A percentile compares a stretch with the other conserved stretches of the same genome.
Conservation (phyloP, 2,113 vertebrate species). For the Chlamydotis undulata region DNA sequence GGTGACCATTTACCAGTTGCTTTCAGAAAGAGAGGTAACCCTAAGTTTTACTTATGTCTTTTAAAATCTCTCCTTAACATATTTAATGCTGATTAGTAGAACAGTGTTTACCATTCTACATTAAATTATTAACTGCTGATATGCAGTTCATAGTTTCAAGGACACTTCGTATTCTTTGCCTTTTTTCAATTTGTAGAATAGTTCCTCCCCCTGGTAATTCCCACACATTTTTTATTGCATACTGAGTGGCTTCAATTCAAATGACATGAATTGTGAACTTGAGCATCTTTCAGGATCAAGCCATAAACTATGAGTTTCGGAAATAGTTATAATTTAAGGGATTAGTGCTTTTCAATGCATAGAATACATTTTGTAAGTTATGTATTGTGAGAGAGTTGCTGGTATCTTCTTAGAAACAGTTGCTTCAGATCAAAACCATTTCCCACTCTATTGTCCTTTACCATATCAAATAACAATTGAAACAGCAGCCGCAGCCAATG, state of each 20-base stretch:
- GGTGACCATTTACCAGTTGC: not conserved
- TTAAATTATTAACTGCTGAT: slow-evolving; percentile 10
- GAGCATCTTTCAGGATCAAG: not conserved
- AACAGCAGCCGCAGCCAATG: slow-evolving; percentile 77
- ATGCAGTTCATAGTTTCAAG: slow-evolving; percentile 17
- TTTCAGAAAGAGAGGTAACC: not conserved
- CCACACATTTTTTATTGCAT: slow-evolving; percentile 20
- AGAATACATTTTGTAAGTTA: slow-evolving; percentile 20
- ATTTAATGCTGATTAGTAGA: not conserved
- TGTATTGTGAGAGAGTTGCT: slow-evolving; percentile 76
- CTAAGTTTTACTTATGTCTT: not conserved
- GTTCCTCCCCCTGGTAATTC: slow-evolving; percentile 35
- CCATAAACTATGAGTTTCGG: not conserved
- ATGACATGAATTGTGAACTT: slow-evolving; percentile 5
- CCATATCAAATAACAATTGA: slow-evolving; percentile 85
- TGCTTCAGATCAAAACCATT: slow-evolving; percentile 74
- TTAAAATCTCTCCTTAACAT: not conserved
- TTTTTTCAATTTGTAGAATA: slow-evolving; percentile 13
- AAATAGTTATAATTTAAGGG: slow-evolving; percentile 39
- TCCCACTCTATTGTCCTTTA: slow-evolving; percentile 74
- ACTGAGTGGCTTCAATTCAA: not conserved
- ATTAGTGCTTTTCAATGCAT: slow-evolving; percentile 29
- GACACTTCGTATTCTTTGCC: slow-evolving; percentile 11
- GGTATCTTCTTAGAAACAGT: slow-evolving; percentile 85
- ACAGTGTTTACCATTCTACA: not conserved